Evolutionary conservation across 2,888 invertebrate genomes (phyloP).

Genomic region (Patella caerulea): DNA sequence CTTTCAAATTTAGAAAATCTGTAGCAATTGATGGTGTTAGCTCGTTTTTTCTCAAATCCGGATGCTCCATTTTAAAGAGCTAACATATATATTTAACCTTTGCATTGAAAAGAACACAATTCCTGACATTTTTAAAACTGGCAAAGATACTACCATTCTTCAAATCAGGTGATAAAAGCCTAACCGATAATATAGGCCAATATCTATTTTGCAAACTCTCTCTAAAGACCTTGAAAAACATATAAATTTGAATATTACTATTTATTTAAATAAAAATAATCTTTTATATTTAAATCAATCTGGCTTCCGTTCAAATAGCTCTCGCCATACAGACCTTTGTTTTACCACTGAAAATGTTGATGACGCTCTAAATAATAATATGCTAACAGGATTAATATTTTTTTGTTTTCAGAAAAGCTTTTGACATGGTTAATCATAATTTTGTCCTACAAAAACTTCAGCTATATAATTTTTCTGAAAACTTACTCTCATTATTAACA

Average conservation of each 20-base stretch:
- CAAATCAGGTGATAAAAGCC: neutral
- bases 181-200: neutral
- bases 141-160: neutral
- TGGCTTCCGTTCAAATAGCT: neutral
- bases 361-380: neutral
- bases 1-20: too few relatives aligned
- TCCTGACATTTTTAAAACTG: neutral
- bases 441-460: neutral
- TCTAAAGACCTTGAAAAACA: neutral
- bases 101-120: neutral
- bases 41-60: too few relatives aligned
- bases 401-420: neutral
- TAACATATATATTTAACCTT: neutral
- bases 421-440: neutral
- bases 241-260: neutral
- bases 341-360: neutral
- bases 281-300: neutral
- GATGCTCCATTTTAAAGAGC: too few relatives aligned
- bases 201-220: neutral
- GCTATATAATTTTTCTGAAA: too few relatives aligned
- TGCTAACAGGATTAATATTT: neutral
- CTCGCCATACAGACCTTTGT: neutral
- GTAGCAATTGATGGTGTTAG: too few relatives aligned
- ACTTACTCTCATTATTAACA: too few relatives aligned
- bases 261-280: neutral